Base-by-base conservation (phyloP, 2,888 invertebrate genomes). In the Dione vanillae region DNA sequence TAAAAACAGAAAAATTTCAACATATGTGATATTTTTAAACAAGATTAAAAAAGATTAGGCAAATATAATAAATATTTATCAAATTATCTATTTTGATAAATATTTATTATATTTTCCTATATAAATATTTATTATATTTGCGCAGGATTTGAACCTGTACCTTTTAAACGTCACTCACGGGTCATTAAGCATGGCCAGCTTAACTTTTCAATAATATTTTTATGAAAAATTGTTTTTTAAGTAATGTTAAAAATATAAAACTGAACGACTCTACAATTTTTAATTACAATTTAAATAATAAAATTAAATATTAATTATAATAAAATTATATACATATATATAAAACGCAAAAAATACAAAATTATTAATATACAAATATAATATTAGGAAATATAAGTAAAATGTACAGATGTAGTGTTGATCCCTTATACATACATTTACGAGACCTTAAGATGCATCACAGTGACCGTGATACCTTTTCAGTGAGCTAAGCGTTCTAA, bases 401-500 rank as follows among this genome's bases (percentile, higher is more conserved):
- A 54, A 68, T 67, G 41, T 43, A 43, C 5, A 45, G 43, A 35
- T 10, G 37, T 40, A 35, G 40, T 10, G 37, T 40, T 45, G 40
- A 51, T 68, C 68, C 68, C 62, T 68, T 62, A 58, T 67, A 54
- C 27, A 27, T 56, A 56, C 16, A 56, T 56, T 52, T 68, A 37
- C 52, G 43, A 68, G 68, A 62, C 68, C 68, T 68, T 62, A 68
- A 75, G 77, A 79, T 79, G 75, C 74, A 76, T 79, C 14, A 9
- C 20, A 14, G 47, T 65, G 91, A 82, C 91, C 91, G 80, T 92
- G 91, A 90, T 91, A 88, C 85, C 79, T 89, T 90, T 90, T 90
- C 87, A 87, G 75, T 68, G 71, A 75, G 81, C 83, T 68, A 72
- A 75, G 81, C 83, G 81, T 80, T 85, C 85, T 83, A 83, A 79